Conservation (phyloP, 2,888 invertebrate genomes). For the Euclidia mi region DNA sequence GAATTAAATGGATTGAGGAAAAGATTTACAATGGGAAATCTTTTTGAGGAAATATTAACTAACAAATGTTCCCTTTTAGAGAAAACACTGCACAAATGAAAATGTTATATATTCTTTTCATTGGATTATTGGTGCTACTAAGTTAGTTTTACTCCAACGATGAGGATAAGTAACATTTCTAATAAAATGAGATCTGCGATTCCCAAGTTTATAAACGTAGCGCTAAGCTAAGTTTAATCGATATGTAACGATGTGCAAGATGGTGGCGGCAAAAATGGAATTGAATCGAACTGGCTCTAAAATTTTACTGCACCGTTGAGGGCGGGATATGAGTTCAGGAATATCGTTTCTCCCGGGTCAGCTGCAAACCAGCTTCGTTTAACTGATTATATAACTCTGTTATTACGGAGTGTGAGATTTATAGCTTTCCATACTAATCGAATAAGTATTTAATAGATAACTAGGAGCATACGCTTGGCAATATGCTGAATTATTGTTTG, state of each 20-base stretch:
- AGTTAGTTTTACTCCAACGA: no score
- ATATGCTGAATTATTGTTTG: no score
- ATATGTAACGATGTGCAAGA: constrained; percentile 8
- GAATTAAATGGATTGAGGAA: no score
- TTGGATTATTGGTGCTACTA: no score
- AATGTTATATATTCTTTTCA: no score
- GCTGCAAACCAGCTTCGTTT: not conserved
- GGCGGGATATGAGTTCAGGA: constrained; percentile 27
- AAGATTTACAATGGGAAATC: no score
- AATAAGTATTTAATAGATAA: no score
- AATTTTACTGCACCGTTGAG: constrained; percentile 44
- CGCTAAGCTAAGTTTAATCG: constrained; percentile 10
- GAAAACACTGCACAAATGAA: no score
- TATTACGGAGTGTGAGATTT: not conserved
- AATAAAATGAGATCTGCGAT: not conserved
- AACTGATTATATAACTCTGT: not conserved
- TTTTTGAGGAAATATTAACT: no score
- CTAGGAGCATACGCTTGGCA: no score
- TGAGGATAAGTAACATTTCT: not conserved
- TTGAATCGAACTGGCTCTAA: constrained; percentile 35
- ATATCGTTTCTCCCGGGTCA: constrained; percentile 7
- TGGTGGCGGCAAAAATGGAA: constrained; percentile 23
- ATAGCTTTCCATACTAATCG: no score
- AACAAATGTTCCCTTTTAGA: no score
- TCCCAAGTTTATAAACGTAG: not conserved